Percentiles rank a stretch among this genome's conserved stretches.
These are phyloP conservation scores for Heptranchias perlo DNA, from an alignment of 2,113 vertebrate species.

Conservation along the genomic window DNA sequence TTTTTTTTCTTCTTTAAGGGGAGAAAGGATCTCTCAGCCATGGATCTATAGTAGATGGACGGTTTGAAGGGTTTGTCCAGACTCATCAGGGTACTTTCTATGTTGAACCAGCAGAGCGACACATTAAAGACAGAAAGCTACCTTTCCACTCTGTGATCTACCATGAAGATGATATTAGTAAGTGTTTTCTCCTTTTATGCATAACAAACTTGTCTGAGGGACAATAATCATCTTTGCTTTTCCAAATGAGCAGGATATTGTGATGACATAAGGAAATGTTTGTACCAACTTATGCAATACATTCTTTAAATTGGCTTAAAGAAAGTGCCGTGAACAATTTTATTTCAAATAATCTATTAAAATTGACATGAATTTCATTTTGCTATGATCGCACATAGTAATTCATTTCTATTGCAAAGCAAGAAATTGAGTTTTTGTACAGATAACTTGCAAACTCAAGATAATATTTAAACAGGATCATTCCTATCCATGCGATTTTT, in stretches of 20 bases:
- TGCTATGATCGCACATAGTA: background rate
- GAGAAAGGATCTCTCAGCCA: conserved; percentile 83
- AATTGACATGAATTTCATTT: background rate
- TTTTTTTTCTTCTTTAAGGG: conserved; percentile 59
- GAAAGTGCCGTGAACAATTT: background rate
- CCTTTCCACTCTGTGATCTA: conserved; percentile 95
- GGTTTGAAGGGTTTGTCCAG: conserved; percentile 93
- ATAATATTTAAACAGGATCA: background rate
- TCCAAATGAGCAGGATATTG: background rate
- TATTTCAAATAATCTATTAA: background rate
- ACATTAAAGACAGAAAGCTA: conserved; percentile 67
- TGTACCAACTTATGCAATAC: background rate
- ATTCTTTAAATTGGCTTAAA: background rate
- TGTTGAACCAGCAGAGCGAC: conserved; percentile 88
- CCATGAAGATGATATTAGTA: conserved; percentile 92
- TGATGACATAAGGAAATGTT: background rate
- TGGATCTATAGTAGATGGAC: conserved; percentile 83
- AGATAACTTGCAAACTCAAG: no score
- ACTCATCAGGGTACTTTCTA: conserved; percentile 86
- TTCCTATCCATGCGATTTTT: background rate
- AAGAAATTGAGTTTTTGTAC: background rate
- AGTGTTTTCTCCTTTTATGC: conserved; percentile 56
- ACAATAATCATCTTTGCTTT: background rate
- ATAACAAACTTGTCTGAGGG: background rate
- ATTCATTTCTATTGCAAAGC: background rate